Conservation (phyloP, 2,888 invertebrate species). For the Pachydiplax longipennis region DNA sequence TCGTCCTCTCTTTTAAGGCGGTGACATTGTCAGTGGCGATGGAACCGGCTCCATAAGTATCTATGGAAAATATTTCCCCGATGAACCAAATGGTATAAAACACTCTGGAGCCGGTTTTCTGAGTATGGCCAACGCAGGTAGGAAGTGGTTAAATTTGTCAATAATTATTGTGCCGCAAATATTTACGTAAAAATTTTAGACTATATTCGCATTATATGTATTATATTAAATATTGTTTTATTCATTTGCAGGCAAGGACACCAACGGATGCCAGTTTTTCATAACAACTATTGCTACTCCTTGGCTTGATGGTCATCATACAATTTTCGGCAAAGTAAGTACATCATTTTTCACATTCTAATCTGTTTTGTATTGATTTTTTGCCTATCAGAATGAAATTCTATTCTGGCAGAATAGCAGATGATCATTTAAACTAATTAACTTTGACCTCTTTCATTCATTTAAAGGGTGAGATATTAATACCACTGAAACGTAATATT, state of each 20-base stretch:
- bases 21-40: slow-evolving; percentile 82
- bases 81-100: slow-evolving; percentile 83
- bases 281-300: slow-evolving; percentile 87
- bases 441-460: no score
- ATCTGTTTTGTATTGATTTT: no score
- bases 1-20: slow-evolving; percentile 66
- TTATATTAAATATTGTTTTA: slow-evolving; percentile 26
- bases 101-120: slow-evolving; percentile 85
- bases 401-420: no score
- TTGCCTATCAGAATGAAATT: no score
- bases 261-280: slow-evolving; percentile 96
- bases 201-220: neutral
- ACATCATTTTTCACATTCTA: neutral
- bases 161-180: no score
- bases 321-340: slow-evolving; percentile 85
- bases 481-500: no score
- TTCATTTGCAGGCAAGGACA: slow-evolving; percentile 71
- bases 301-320: slow-evolving; percentile 90
- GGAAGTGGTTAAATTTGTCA: neutral
- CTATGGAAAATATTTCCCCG: slow-evolving; percentile 83
- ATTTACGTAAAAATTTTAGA: no score
- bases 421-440: no score
- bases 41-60: slow-evolving; percentile 87
- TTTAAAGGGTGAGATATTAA: no score
- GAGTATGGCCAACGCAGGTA: slow-evolving; percentile 89